Percentiles rank a stretch among this genome's conserved stretches.
Conservation (phyloP, 1,140 invertebrate species). For the Drosophila virilis region DNA sequence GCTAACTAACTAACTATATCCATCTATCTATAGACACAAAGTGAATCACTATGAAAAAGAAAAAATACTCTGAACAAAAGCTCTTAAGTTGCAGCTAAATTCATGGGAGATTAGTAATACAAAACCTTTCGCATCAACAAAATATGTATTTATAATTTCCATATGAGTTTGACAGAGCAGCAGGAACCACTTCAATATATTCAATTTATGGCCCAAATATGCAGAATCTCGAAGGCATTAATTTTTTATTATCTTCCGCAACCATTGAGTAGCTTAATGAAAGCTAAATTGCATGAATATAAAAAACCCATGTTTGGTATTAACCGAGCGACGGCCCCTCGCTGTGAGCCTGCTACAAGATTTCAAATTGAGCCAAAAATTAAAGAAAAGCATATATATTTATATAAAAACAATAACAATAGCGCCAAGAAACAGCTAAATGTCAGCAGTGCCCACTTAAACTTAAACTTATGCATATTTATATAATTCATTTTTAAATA, state of each 20-base stretch:
- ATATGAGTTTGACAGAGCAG: not conserved
- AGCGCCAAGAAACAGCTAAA: conserved; percentile 53
- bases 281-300: conserved; percentile 65
- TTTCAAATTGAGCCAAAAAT: conserved; percentile 22
- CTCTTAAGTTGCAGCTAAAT: not conserved
- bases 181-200: not conserved
- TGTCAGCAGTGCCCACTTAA: conserved; percentile 75
- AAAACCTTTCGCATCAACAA: not conserved
- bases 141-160: not conserved
- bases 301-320: conserved; percentile 61
- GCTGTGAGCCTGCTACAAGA: conserved; percentile 20
- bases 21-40: not conserved
- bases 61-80: not conserved
- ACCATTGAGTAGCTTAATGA: conserved; percentile 51
- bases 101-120: not conserved
- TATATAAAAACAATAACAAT: not conserved
- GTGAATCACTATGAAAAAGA: not conserved
- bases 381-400: not conserved
- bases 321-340: conserved; percentile 27
- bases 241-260: conserved; percentile 9
- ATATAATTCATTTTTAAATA: conserved; percentile 79
- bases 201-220: conserved; percentile 8
- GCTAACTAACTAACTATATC: not conserved
- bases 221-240: conserved; percentile 19
- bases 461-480: conserved; percentile 76